These are phyloP conservation scores for Furcula furcula DNA, from an alignment of 2,888 invertebrate species.

Conservation along the genomic window DNA sequence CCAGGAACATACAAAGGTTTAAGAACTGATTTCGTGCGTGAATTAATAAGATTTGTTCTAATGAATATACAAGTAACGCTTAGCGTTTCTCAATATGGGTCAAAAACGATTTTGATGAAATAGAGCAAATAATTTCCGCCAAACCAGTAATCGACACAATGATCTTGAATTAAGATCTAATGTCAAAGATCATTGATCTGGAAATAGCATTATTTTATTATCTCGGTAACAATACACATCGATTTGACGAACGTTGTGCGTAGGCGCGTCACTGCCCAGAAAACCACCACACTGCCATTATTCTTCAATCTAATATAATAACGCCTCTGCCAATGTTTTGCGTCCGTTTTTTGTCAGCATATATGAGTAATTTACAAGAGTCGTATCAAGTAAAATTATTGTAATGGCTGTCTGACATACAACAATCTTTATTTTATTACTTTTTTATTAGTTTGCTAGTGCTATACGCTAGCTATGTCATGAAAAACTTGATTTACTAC, in stretches of 20 bases:
- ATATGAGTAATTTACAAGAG: slow-evolving; percentile 34
- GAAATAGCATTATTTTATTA: slow-evolving; percentile 25
- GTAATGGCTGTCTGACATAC: no score
- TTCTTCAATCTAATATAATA: slow-evolving; percentile 61
- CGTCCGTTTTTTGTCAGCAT: slow-evolving; percentile 43
- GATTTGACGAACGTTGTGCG: slow-evolving; percentile 41
- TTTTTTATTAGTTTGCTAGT: no score
- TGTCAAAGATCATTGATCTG: slow-evolving; percentile 47
- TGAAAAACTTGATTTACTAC: no score
- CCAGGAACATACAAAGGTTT: no score
- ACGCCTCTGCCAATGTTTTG: slow-evolving; percentile 53
- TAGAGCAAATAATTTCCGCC: slow-evolving; percentile 1
- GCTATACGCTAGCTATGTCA: no score
- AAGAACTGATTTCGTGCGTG: no score
- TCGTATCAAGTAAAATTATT: no score
- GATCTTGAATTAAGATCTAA: slow-evolving; percentile 39
- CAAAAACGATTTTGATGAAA: not conserved
- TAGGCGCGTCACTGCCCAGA: slow-evolving; percentile 46
- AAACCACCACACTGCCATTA: slow-evolving; percentile 56
- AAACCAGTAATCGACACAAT: slow-evolving; percentile 17
- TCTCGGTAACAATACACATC: slow-evolving; percentile 23
- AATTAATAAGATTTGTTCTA: no score
- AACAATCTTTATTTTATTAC: no score
- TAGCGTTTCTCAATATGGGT: not conserved
- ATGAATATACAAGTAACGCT: no score